Percentiles rank a stretch among this genome's conserved stretches.
Evolutionary conservation across 1,140 invertebrate species (phyloP).

Genomic region (Drosophila auraria): DNA sequence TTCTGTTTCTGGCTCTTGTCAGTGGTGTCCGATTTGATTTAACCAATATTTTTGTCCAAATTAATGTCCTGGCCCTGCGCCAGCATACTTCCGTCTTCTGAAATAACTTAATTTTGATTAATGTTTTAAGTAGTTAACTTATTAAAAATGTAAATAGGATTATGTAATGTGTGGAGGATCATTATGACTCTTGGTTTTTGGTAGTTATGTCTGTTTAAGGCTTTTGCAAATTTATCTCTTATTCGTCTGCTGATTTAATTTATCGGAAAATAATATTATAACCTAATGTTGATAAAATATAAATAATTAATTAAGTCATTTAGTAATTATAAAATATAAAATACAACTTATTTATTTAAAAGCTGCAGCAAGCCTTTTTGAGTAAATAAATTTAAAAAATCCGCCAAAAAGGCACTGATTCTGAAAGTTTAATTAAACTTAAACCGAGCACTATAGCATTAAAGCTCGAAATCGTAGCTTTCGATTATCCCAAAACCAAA

Average conservation of each 20-base stretch:
- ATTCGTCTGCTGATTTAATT: too few species aligned
- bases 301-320: too few species aligned
- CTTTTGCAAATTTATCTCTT: background rate
- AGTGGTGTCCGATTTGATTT: constrained; percentile 39
- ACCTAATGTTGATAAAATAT: too few species aligned
- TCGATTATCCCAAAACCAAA: constrained; percentile 50
- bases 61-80: constrained; percentile 9
- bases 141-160: constrained; percentile 9
- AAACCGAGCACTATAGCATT: background rate
- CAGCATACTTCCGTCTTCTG: background rate
- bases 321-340: too few species aligned
- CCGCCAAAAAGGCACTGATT: background rate
- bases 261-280: too few species aligned
- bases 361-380: too few species aligned
- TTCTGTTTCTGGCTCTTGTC: constrained; percentile 23
- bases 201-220: background rate
- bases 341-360: too few species aligned
- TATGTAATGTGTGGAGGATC: background rate
- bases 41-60: constrained; percentile 43
- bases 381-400: background rate
- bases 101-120: constrained; percentile 1
- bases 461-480: constrained; percentile 16
- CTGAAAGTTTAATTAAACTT: constrained; percentile 27
- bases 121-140: constrained; percentile 14
- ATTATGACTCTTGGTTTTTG: background rate